Evolutionary conservation across 2,113 vertebrate genomes (phyloP), one percentile per base, ranked within the genome.

Genomic region (Daboia siamensis): DNA sequence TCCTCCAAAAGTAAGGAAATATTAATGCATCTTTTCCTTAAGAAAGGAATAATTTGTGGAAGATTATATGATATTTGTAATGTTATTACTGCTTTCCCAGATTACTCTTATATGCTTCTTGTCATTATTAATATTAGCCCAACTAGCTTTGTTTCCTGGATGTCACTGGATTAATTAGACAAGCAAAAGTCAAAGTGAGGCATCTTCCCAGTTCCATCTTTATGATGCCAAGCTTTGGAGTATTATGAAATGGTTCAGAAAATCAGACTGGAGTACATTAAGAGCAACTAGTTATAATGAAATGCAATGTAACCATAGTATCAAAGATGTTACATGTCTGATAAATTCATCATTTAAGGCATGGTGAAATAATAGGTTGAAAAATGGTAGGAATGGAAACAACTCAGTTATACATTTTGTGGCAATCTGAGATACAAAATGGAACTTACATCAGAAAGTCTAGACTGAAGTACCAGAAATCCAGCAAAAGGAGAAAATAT

Each of bases 11-110:
- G 39, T 39, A 2, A 92, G 91, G 91, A 88, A 96, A 5, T 94
- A 74, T 85, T 94, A 93, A 91, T 90, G n/a, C 84, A 94, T 54
- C 95, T 95, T 91, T 52, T 94, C 84, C 33, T 87, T 13, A 26
- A 94, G 39, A 87, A 92, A 89, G 90, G 93, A 87, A 90, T 29
- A 85, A 86, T 17, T 86, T 88, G 3, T 86, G 52, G n/a, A 93
- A n/a, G 17, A 10, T 29, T 87, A 54, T 29, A 26, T 15, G 26
- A 87, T 52, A 13, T 56, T 0, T 1, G 0, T 1, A 9, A 5
- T 26, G 5, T 13, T 4, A 15, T 52, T 84, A 33, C 92, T 92
- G 55, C 54, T 84, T 21, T 55, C 52, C 24, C 12, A 46, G 6
- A 24, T 46, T 90, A 88, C 69, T 94, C 3, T 52, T 6, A 26